Conservation (phyloP, 1,140 invertebrate genomes). For the Choristoneura fumiferana region DNA sequence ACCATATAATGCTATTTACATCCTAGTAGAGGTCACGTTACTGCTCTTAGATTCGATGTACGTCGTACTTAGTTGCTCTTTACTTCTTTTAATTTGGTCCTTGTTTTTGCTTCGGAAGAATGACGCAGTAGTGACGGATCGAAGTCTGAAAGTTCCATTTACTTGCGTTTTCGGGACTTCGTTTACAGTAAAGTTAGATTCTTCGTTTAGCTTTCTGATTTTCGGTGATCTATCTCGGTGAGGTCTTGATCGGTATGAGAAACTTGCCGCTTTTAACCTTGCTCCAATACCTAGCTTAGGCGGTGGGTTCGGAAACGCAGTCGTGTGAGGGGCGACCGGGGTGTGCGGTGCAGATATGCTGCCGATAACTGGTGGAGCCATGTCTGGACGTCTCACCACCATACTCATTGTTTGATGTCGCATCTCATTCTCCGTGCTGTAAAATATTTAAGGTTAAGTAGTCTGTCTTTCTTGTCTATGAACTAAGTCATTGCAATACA, state of each 20-base stretch:
- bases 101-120: conserved; percentile 55
- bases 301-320: conserved; percentile 20
- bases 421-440: conserved; percentile 35
- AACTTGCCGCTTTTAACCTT: conserved; percentile 61
- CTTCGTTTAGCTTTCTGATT: conserved; percentile 37
- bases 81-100: conserved; percentile 36
- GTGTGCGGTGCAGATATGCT: conserved; percentile 51
- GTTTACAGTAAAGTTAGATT: conserved; percentile 39
- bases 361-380: conserved; percentile 37
- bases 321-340: conserved; percentile 34
- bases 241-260: conserved; percentile 56
- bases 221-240: conserved; percentile 50
- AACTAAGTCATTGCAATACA: too few relatives aligned
- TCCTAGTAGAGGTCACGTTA: conserved; percentile 49
- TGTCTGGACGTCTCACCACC: conserved; percentile 49
- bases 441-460: neutral
- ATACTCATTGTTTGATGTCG: conserved; percentile 53
- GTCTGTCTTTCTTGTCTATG: too few relatives aligned
- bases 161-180: conserved; percentile 35
- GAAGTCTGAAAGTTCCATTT: conserved; percentile 55
- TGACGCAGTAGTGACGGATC: conserved; percentile 60
- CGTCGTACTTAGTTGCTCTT: conserved; percentile 29
- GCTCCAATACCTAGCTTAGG: conserved; percentile 35
- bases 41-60: conserved; percentile 40
- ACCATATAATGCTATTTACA: too few relatives aligned